phyloP scores from a whole-genome alignment of 2,113 vertebrate genomes.

The Puffinus mauretanicus region DNA sequence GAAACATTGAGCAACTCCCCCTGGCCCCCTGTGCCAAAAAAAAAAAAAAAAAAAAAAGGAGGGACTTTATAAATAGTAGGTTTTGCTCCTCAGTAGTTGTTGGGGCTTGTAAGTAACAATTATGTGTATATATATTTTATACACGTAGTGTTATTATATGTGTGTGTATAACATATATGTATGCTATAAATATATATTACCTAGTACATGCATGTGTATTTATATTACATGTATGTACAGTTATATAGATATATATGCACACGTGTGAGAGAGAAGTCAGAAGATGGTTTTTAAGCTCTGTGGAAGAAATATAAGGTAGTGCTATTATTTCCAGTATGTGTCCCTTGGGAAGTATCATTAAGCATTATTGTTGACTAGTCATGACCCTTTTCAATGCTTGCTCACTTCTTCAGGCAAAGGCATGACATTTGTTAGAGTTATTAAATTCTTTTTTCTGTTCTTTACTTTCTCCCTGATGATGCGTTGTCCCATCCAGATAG shows the following conservation, averaged over 20 bases:
- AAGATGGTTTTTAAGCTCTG: neutral
- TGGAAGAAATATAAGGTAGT: neutral
- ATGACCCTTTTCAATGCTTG: neutral
- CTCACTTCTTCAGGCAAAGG: neutral
- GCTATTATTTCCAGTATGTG: neutral
- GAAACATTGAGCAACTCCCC: neutral
- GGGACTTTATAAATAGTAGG: neutral
- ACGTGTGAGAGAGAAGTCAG: neutral
- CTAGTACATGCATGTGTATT: neutral
- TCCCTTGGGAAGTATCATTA: neutral
- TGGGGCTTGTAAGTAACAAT: neutral
- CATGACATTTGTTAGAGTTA: neutral
- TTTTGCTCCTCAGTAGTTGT: neutral
- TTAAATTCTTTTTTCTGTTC: neutral
- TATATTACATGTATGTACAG: neutral
- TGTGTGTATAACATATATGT: neutral
- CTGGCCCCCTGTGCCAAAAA: accelerated
- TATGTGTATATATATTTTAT: neutral
- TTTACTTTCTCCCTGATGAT: neutral
- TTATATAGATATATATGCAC: neutral
- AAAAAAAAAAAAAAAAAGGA: neutral
- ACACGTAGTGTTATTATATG: neutral
- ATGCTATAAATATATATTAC: neutral
- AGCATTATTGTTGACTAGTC: neutral
- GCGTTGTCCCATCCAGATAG: neutral